These are phyloP conservation scores for Myotis findleyi DNA, from an alignment of 2,797 vertebrate genomes.

Conservation along the genomic window DNA sequence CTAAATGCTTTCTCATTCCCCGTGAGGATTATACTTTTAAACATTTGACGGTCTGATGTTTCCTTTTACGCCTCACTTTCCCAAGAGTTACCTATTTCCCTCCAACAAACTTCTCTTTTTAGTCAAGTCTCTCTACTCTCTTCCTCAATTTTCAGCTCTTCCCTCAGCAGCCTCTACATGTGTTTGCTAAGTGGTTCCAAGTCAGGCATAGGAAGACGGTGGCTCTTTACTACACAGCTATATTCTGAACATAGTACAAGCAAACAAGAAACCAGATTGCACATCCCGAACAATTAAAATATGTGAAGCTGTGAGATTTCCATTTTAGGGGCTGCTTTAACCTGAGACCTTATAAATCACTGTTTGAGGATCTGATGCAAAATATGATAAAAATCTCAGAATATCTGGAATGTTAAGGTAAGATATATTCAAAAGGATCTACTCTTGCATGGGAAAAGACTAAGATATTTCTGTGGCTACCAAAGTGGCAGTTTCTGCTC, in stretches of 20 bases:
- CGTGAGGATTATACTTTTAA: not conserved
- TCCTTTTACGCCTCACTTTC: conserved; percentile 41
- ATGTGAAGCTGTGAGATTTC: not conserved
- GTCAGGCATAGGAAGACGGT: not conserved
- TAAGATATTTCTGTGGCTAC: not conserved
- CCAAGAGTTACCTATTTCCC: not conserved
- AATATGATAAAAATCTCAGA: not conserved
- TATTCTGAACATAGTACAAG: not conserved
- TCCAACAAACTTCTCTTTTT: not conserved
- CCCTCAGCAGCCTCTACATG: not conserved
- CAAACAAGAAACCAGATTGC: not conserved
- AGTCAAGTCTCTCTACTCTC: not conserved
- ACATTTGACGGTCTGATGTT: not conserved
- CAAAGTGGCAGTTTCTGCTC: not conserved
- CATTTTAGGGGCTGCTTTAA: not conserved
- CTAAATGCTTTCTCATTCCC: conserved; percentile 17
- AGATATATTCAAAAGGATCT: not conserved
- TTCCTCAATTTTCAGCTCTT: conserved; percentile 8
- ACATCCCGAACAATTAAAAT: not conserved
- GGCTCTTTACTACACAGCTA: not conserved
- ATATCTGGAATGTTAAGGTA: not conserved
- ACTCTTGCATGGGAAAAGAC: not conserved
- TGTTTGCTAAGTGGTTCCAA: conserved; percentile 9
- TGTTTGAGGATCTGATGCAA: not conserved
- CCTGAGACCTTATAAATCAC: not conserved